phyloP scores from a whole-genome alignment of 2,888 invertebrate genomes.

The Keiferia lycopersicella region DNA sequence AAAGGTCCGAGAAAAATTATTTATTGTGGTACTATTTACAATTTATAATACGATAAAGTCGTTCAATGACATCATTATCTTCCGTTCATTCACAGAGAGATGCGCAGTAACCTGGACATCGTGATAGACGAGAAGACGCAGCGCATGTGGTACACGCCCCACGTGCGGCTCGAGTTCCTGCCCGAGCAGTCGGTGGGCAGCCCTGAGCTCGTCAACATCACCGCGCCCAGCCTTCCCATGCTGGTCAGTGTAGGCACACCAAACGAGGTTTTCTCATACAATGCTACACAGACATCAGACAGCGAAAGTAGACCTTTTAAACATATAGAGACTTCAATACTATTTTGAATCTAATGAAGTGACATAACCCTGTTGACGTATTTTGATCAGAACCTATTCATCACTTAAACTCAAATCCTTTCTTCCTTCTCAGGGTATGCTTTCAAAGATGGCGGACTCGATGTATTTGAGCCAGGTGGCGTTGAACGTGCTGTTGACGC shows the following conservation, averaged over 20 bases:
- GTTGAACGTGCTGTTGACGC: slow-evolving; percentile 79
- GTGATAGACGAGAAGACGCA: slow-evolving; percentile 82
- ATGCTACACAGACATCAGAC: no score
- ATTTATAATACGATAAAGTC: not conserved
- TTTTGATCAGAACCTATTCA: no score
- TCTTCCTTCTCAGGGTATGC: slow-evolving; percentile 72
- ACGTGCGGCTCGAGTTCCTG: slow-evolving; percentile 77
- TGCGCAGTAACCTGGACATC: slow-evolving; percentile 82
- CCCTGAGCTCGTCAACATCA: slow-evolving; percentile 80
- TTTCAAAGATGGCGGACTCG: slow-evolving; percentile 76
- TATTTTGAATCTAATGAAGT: no score
- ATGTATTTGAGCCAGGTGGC: slow-evolving; percentile 82
- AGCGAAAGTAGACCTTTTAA: no score
- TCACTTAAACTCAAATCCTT: no score
- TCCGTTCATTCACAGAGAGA: slow-evolving; percentile 77
- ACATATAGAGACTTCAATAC: no score
- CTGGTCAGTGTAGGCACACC: slow-evolving; percentile 85
- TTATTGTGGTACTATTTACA: not conserved
- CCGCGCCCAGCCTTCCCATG: slow-evolving; percentile 86
- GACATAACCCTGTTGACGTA: no score
- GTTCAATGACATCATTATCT: no score
- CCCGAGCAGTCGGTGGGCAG: slow-evolving; percentile 84
- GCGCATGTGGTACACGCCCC: slow-evolving; percentile 83
- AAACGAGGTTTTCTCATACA: no score
- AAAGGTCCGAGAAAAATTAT: no score